Conservation (phyloP, 2,797 vertebrate species). For the Heliangelus exortis region DNA sequence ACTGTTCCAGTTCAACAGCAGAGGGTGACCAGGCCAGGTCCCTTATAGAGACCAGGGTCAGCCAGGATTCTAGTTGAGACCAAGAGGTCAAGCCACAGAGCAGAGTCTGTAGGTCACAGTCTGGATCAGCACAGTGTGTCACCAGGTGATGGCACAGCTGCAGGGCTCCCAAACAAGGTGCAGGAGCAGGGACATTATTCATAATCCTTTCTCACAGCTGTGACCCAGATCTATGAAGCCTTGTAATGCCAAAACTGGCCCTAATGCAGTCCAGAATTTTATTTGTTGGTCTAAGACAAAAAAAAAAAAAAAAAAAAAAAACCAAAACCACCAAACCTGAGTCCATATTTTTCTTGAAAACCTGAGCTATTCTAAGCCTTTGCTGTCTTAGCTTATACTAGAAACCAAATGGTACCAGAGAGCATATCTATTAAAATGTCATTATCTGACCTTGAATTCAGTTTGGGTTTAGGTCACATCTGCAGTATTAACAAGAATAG, state of each 20-base stretch:
- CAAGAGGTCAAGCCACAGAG: background rate
- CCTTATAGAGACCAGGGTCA: background rate
- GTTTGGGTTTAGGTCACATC: background rate
- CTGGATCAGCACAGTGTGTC: background rate
- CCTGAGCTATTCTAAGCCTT: background rate
- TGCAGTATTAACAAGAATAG: background rate
- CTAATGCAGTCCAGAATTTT: background rate
- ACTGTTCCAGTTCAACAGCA: background rate
- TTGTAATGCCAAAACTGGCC: background rate
- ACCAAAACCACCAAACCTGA: background rate
- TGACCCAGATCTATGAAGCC: background rate
- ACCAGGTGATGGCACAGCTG: background rate
- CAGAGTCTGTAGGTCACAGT: background rate
- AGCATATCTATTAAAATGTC: background rate
- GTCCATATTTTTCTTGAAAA: background rate
- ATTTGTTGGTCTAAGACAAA: background rate
- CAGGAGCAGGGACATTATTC: fast-evolving
- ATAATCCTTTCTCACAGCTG: background rate
- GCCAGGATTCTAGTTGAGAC: fast-evolving
- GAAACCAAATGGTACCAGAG: background rate
- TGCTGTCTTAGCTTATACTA: background rate
- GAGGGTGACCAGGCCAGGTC: background rate
- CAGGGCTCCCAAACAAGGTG: background rate
- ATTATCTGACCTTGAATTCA: background rate
- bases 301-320: no score